Evolutionary conservation across 2,888 invertebrate species (phyloP), one percentile per base, ranked within the genome.

Genomic region (Penaeus monodon): DNA sequence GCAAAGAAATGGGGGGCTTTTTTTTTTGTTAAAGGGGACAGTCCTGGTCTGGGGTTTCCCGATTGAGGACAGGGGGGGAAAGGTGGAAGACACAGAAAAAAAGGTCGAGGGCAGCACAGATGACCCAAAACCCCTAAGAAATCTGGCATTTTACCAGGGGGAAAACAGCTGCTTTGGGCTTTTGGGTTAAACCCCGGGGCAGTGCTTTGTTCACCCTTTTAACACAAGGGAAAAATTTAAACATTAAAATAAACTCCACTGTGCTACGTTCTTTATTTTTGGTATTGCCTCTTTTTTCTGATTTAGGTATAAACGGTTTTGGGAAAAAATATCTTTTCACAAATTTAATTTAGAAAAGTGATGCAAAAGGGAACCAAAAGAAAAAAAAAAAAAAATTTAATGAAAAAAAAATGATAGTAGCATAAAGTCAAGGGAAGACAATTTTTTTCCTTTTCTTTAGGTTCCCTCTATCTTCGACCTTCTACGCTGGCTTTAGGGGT

Each of bases 391-490:
- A 68, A 84, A 79, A 20, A 64, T 65, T 70, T 57, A 64, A 65
- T 38, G 66, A 81, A 65, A 65, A 74, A 57, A n/a, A 27, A 27
- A 80, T 57, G 78, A 80, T 74, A 77, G 73, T 84, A 63, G 85
- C 78, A 86, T 76, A 80, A 91, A 90, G 90, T 85, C 88, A 90
- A 64, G 79, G 44, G 77, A 86, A 83, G 78, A 77, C 66, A 44
- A 44, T 74, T 33, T 44, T 66, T 57, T 65, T 33, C 65, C 20
- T 33, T n/a, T n/a, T 65, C 49, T 29, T 66, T 63, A 81, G 97
- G 97, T 97, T 97, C 99, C 99, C 98, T 99, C 99, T 96, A 99
- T 99, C 96, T 99, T 99, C 99, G 96, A 96, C 99, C 99, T 97
- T 99, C 99, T 96, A 99, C 98, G 96, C 98, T 95, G 98, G 96